These are phyloP conservation scores for Burhinus bistriatus DNA, from an alignment of 2,113 vertebrate species.

Conservation along the genomic window DNA sequence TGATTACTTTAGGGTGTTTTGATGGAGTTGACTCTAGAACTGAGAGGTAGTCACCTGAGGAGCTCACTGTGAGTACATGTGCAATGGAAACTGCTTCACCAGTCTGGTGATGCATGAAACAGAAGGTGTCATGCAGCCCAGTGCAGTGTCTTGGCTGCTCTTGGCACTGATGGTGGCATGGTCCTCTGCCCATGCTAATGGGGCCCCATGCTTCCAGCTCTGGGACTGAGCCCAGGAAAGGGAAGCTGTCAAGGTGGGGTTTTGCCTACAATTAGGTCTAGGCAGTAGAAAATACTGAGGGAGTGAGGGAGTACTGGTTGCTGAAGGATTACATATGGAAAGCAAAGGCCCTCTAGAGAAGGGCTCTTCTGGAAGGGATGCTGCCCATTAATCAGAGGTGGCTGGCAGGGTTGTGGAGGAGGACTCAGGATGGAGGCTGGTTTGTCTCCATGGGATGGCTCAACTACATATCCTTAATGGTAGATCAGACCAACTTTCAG, in stretches of 20 bases:
- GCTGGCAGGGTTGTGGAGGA: neutral
- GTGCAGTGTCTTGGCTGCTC: neutral
- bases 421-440: neutral
- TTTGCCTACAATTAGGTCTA: neutral
- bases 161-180: neutral
- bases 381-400: neutral
- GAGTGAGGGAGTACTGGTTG: neutral
- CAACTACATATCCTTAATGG: neutral
- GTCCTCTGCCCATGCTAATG: neutral
- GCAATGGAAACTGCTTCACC: neutral
- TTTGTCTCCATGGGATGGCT: neutral
- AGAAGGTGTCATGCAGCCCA: neutral
- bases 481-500: neutral
- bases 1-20: neutral
- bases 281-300: neutral
- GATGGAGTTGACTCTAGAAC: neutral
- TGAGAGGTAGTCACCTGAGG: neutral
- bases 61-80: neutral
- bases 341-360: neutral
- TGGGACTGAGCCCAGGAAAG: neutral
- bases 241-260: neutral
- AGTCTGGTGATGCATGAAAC: neutral
- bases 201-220: neutral
- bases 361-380: neutral
- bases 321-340: neutral